Conservation (phyloP, 1,140 invertebrate species). For the Drosophila takahashii region DNA sequence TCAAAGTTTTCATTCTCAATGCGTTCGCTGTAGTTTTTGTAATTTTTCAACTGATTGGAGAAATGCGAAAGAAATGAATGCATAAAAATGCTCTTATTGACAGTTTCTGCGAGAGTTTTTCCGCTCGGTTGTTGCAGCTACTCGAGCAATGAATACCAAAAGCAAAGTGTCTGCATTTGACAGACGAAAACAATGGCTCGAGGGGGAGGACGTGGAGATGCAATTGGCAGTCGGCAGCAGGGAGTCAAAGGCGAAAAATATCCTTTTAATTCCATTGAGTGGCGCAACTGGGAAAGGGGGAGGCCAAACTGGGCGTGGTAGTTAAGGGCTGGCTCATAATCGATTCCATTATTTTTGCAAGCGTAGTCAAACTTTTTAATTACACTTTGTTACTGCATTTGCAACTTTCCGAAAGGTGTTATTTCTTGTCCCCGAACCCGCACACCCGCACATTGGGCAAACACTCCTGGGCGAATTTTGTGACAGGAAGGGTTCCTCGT, state of each 20-base stretch:
- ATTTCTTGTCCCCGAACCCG: constrained; percentile 28
- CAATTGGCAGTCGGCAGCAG: constrained; percentile 54
- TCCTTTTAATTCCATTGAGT: constrained; percentile 68
- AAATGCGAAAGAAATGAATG: constrained; percentile 58
- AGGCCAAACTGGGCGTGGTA: constrained; percentile 1
- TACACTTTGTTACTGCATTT: constrained; percentile 66
- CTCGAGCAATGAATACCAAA: constrained; percentile 49
- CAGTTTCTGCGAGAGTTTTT: constrained; percentile 61
- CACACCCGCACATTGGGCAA: constrained; percentile 30
- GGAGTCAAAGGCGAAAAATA: constrained; percentile 45
- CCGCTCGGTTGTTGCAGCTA: constrained; percentile 33
- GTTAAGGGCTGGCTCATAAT: constrained; percentile 55
- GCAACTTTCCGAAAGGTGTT: constrained; percentile 68
- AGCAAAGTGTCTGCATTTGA: constrained; percentile 55
- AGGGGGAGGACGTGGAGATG: constrained; percentile 26
- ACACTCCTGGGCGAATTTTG: constrained; percentile 20
- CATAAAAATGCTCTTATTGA: constrained; percentile 74
- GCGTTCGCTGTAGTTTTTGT: constrained; percentile 10
- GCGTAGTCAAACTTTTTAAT: constrained; percentile 71
- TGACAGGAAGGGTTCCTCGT: neutral
- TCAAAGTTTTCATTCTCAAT: constrained; percentile 20
- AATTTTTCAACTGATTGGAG: constrained; percentile 34
- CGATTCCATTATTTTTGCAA: constrained; percentile 74
- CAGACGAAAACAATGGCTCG: constrained; percentile 66
- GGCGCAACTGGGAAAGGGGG: neutral